Evolutionary conservation across 2,888 invertebrate species (phyloP), one percentile per base, ranked within the genome.

Genomic region (Rhingia campestris): DNA sequence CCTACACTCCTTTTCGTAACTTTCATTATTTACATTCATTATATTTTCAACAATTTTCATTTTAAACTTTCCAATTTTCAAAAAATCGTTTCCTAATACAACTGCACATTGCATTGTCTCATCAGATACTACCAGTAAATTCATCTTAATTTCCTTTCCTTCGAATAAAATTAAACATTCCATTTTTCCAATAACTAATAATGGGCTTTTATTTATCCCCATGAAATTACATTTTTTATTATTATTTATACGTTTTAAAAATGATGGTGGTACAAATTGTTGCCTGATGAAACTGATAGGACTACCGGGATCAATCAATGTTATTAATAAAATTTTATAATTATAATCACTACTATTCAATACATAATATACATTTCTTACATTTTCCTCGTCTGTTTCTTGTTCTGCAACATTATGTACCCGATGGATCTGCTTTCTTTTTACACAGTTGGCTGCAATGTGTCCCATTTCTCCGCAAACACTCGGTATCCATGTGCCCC

Each of bases 401-500:
- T n/a, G n/a, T n/a, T n/a, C n/a, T n/a, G n/a, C n/a, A n/a, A n/a
- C n/a, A n/a, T n/a, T n/a, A n/a, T n/a, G n/a, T n/a, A n/a, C n/a
- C n/a, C n/a, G n/a, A n/a, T n/a, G n/a, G n/a, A n/a, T n/a, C n/a
- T n/a, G n/a, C 51, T 32, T 37, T 32, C 33, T 10, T 61, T 64
- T 22, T 43, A 12, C 10, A 45, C 54, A 53, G 9, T n/a, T 33
- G 32, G 56, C 54, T 33, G 69, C 53, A 12, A 53, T 37, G 32
- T 73, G 73, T 41, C 54, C 73, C 53, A 63, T 45, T 37, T 45
- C 51, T 32, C 54, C 53, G 30, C 73, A 73, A 30, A 33, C 63
- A 73, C 35, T 54, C 63, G 10, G 53, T 41, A 2, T 63, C 64
- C 37, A 45, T 73, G 64, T 73, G 73, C 14, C 73, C 72, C 47